Conservation (phyloP, 2,113 vertebrate genomes). For the Peromyscus californicus region DNA sequence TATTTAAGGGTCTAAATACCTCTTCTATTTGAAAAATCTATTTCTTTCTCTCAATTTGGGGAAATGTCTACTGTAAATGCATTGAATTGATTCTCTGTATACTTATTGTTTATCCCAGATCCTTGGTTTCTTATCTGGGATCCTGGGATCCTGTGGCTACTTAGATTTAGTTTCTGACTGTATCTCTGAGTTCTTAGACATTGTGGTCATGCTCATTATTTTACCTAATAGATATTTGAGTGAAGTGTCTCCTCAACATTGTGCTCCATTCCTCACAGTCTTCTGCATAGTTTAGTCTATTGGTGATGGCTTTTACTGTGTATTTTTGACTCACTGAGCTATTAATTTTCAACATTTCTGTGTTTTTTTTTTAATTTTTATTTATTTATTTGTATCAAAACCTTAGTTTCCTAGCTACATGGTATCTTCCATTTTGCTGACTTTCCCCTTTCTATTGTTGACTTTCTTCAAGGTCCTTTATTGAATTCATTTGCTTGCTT, state of each 20-base stretch:
- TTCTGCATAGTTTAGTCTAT: background rate
- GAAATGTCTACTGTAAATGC: background rate
- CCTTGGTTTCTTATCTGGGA: background rate
- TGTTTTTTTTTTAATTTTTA: background rate
- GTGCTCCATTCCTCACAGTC: background rate
- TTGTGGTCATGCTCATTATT: background rate
- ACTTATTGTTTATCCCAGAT: background rate
- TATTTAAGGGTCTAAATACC: background rate
- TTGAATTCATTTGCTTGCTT: background rate
- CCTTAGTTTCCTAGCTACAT: too few relatives aligned
- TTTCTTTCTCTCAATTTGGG: background rate
- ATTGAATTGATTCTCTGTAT: background rate
- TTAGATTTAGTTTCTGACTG: background rate
- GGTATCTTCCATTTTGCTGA: background rate
- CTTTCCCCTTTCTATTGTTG: background rate
- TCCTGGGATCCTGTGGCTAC: background rate
- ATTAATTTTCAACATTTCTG: background rate
- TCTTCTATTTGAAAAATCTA: background rate
- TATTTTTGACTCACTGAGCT: background rate
- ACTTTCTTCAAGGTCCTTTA: background rate
- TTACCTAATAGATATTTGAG: background rate
- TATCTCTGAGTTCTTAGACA: background rate
- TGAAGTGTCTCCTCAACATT: background rate
- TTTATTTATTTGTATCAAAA: too few relatives aligned
- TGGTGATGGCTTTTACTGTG: background rate